Evolutionary conservation across 2,888 invertebrate species (phyloP).

Genomic region (Ennomos fuscantarius): DNA sequence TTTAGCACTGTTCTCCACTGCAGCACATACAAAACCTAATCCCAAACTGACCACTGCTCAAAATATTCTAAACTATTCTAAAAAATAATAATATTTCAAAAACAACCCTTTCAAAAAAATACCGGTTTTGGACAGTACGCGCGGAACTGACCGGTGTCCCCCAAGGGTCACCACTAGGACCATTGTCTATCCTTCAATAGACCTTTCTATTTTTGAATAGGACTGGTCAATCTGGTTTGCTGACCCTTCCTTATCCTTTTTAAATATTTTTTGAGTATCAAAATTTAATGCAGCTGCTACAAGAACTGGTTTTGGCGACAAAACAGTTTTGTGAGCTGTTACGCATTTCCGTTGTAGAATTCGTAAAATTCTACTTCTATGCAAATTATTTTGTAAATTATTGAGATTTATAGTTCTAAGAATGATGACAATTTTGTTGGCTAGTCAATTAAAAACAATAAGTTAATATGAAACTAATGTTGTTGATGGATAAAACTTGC

Average conservation of each 20-base stretch:
- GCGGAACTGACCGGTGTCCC: constrained; percentile 77
- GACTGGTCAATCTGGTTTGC: constrained; percentile 81
- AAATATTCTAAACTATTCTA: constrained; percentile 49
- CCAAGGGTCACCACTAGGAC: constrained; percentile 73
- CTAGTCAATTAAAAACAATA: too few species aligned
- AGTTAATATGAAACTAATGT: too few species aligned
- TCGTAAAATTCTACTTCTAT: constrained; percentile 26
- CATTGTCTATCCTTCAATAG: constrained; percentile 73
- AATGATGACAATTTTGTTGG: too few species aligned
- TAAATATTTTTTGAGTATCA: constrained; percentile 57
- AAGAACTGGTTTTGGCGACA: constrained; percentile 59
- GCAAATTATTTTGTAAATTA: neutral
- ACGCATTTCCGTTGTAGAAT: constrained; percentile 29
- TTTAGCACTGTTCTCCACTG: constrained; percentile 52
- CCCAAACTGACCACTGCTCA: constrained; percentile 67
- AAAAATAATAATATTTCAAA: constrained; percentile 62
- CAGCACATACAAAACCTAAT: constrained; percentile 51
- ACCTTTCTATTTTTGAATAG: constrained; percentile 69
- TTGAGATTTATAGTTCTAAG: neutral
- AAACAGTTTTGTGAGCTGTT: constrained; percentile 36
- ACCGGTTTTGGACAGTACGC: constrained; percentile 69
- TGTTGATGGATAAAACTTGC: too few species aligned
- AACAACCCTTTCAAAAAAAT: constrained; percentile 64
- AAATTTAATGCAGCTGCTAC: constrained; percentile 72
- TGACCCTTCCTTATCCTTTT: constrained; percentile 81